Base-by-base conservation (phyloP, 2,888 invertebrate species). In the Cryptus armator region DNA sequence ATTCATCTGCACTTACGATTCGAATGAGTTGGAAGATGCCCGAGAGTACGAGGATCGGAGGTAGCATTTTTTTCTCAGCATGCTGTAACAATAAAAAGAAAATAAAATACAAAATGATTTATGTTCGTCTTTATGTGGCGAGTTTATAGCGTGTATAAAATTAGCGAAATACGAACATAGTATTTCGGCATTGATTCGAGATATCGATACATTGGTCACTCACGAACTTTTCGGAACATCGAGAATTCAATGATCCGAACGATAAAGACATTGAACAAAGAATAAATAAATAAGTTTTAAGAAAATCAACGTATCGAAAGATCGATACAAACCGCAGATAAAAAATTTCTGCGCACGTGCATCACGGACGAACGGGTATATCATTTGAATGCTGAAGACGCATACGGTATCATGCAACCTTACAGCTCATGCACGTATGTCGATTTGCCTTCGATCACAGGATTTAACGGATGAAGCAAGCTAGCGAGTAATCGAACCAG, bases 51-150 rank as follows among this genome's bases (percentile, higher is more conserved):
- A 92, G 86, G 85, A 89, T 89, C 91, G 91, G 89, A 89, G 91
- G 90, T 90, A 89, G 91, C 93, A 93, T 93, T 89, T 93, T 93
- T 88, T 88, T 88, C 91, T 90, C 91, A 89, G 93, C 93, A 93
- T 93, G 92, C 93, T 93, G 90, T 51, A 92, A 79, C 75, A 85
- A 83, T 88, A 85, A 85, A 44, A 82, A 79, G 32, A 62, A 76
- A 44, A 56, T 9, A 32, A 24, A 44, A 67, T 3, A 75, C 43
- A n/a, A 44, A 70, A 51, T 24, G n/a, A 56, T 56, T 24, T 0
- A 24, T 9, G 16, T 3, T 12, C 6, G 19, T 24, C 19, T 56
- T 56, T 10, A 56, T 56, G 37, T 56, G 9, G 19, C 56, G 9
- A 48, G 19, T 53, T 53, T 53, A 19, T 53, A 9, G 10, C 19